Conservation (phyloP, 2,888 invertebrate genomes). For the Drosophila mayaguana region DNA sequence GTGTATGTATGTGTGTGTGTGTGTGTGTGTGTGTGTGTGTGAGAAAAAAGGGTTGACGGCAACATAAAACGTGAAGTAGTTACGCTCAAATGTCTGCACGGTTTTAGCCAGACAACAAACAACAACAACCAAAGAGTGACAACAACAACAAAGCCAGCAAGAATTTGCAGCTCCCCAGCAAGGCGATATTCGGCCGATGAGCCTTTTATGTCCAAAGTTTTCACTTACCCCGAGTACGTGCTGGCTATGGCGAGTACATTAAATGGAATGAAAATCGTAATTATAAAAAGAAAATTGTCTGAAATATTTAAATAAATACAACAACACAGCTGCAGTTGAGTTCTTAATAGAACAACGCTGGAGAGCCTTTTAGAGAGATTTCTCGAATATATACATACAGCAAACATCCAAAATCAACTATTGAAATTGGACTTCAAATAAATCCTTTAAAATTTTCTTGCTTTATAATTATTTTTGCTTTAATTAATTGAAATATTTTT, state of each 20-base stretch:
- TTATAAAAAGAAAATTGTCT: slow-evolving; percentile 27
- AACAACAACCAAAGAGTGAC: slow-evolving; percentile 30
- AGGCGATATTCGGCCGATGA: slow-evolving; percentile 9
- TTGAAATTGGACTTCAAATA: too few relatives aligned
- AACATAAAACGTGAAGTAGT: slow-evolving; percentile 73
- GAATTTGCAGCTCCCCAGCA: slow-evolving; percentile 12
- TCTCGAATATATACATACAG: too few relatives aligned
- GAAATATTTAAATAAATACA: slow-evolving; percentile 7
- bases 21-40: slow-evolving; percentile 14
- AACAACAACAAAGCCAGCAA: slow-evolving; percentile 29
- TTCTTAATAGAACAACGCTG: not conserved
- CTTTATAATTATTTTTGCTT: too few relatives aligned
- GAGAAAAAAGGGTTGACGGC: slow-evolving; percentile 47
- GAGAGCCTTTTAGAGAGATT: too few relatives aligned
- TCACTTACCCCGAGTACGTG: slow-evolving; percentile 25
- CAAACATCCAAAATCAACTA: too few relatives aligned
- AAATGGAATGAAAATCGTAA: slow-evolving; percentile 42
- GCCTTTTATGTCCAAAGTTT: slow-evolving; percentile 63
- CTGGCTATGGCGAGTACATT: slow-evolving; percentile 16
- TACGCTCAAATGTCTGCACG: slow-evolving; percentile 64
- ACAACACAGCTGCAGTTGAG: slow-evolving; percentile 3
- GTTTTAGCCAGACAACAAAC: slow-evolving; percentile 50
- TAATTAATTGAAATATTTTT: too few relatives aligned
- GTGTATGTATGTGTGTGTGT: slow-evolving; percentile 20
- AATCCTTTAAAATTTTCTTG: too few relatives aligned